Evolutionary conservation across 2,113 vertebrate species (phyloP).

Genomic region (Aptenodytes forsteri): DNA sequence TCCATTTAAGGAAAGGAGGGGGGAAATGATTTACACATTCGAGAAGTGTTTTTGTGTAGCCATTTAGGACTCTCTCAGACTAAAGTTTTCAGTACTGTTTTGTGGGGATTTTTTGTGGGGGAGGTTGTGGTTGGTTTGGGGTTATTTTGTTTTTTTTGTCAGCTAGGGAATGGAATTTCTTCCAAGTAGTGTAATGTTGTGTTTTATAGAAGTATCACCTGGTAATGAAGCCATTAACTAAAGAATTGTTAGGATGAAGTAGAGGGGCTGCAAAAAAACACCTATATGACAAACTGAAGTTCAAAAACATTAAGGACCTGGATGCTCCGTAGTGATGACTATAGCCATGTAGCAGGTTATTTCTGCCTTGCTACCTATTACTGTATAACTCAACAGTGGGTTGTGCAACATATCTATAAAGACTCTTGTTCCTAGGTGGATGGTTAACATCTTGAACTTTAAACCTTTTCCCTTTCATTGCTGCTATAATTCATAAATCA

Average conservation of each 20-base stretch:
- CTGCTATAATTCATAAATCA: conserved; percentile 17
- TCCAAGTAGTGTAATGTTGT: not conserved
- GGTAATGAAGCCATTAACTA: not conserved
- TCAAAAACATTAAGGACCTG: not conserved
- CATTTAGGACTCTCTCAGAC: not conserved
- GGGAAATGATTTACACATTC: rapidly evolving
- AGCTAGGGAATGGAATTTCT: not conserved
- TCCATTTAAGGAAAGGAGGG: not conserved
- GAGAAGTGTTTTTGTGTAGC: not conserved
- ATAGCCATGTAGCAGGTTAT: not conserved
- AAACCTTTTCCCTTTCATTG: conserved; percentile 34
- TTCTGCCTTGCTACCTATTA: not conserved
- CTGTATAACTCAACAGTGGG: not conserved
- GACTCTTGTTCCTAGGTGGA: not conserved
- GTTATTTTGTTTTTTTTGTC: not conserved
- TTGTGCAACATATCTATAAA: not conserved
- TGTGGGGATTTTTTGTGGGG: not conserved
- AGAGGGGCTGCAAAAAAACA: not conserved
- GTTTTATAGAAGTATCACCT: not conserved
- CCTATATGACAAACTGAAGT: not conserved
- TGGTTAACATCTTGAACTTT: conserved; percentile 47
- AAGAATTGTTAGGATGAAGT: not conserved
- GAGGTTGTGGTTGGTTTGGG: not conserved
- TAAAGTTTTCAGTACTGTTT: not conserved
- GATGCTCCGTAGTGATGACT: not conserved